phyloP scores from a whole-genome alignment of 2,113 vertebrate species.

The Calypte anna region DNA sequence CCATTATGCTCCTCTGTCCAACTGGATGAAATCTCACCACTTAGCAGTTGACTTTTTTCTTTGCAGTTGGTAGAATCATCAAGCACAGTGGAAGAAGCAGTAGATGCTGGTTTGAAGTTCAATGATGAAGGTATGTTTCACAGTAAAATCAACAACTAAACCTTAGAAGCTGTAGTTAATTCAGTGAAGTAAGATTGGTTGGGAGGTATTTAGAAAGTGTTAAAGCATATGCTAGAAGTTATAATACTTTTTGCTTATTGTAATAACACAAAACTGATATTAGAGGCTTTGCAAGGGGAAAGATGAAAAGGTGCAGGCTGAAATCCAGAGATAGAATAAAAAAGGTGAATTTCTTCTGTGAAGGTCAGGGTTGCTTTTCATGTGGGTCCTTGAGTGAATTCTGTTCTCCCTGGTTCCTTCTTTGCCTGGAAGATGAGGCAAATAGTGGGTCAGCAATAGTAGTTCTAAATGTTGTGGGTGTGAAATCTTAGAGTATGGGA shows the following conservation, averaged over 20 bases:
- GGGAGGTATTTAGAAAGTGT: background rate
- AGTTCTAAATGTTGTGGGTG: background rate
- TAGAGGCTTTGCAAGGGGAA: background rate
- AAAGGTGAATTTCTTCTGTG: background rate
- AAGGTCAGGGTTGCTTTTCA: background rate
- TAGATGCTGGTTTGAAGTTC: conserved; percentile 81
- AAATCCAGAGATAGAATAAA: background rate
- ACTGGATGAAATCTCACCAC: background rate
- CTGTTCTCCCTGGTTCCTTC: background rate
- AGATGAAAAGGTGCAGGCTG: background rate
- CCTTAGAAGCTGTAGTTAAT: background rate
- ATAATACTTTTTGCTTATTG: background rate
- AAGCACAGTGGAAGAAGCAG: conserved; percentile 85
- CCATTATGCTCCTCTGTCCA: background rate
- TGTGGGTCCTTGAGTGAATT: background rate
- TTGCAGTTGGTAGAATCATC: conserved; percentile 83
- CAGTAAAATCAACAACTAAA: background rate
- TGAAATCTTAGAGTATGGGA: background rate
- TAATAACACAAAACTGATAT: background rate
- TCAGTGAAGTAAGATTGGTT: background rate
- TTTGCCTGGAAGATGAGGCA: background rate
- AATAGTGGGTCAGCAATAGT: background rate
- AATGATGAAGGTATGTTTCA: conserved; percentile 78
- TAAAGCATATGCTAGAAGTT: background rate
- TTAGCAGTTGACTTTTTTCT: background rate